Percentiles rank a stretch among this genome's conserved stretches.
These are phyloP conservation scores for Decapterus maruadsi DNA, from an alignment of 2,797 vertebrate species.

Conservation along the genomic window DNA sequence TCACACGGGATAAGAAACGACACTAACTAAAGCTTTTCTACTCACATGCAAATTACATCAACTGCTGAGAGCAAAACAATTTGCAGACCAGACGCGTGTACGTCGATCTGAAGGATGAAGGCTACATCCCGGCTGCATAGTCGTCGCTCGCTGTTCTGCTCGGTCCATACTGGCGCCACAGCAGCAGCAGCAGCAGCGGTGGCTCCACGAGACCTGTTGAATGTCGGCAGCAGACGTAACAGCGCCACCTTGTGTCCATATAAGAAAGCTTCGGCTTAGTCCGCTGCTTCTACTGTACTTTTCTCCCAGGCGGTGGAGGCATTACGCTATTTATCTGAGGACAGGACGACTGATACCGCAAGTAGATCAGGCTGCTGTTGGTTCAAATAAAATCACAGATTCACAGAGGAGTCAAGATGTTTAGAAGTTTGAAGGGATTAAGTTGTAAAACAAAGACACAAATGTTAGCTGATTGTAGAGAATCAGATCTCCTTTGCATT, in stretches of 20 bases:
- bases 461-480: not conserved
- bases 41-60: not conserved
- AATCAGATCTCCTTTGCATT: not conserved
- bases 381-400: not conserved
- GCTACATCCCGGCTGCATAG: not conserved
- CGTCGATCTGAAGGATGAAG: not conserved
- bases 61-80: not conserved
- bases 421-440: not conserved
- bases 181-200: not conserved
- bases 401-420: not conserved
- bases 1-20: not conserved
- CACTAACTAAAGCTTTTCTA: not conserved
- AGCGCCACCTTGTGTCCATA: constrained; percentile 57
- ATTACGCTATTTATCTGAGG: constrained; percentile 26
- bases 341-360: not conserved
- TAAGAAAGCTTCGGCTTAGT: not conserved
- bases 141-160: not conserved
- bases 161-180: not conserved
- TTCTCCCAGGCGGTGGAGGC: constrained; percentile 61
- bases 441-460: not conserved
- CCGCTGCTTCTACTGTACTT: rapidly evolving
- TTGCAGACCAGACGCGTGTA: not conserved
- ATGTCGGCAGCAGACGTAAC: constrained; percentile 12
- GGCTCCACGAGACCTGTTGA: constrained; percentile 57
- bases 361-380: not conserved